Base-by-base conservation (phyloP, 2,888 invertebrate genomes). In the Sinodicranocentrus sp. region DNA sequence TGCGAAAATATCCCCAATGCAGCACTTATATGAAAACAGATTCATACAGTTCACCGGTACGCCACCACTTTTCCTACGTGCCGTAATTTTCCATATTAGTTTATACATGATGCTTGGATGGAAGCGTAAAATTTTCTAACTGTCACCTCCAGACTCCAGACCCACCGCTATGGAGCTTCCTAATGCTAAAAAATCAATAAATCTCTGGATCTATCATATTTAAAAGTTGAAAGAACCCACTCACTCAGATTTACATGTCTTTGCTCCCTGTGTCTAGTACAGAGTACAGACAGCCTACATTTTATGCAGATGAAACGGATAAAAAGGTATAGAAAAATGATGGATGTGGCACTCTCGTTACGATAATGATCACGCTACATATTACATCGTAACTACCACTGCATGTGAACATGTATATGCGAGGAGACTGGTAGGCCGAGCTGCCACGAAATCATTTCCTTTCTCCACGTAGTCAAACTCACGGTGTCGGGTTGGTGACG, bases 341-440 rank as follows among this genome's bases (percentile, higher is more conserved):
- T 77, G 77, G 68, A 77, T 77, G 59, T 77, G 57, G 43, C 68
- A 77, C 59, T 65, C 77, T 77, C 68, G 77, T 77, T 77, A 77
- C 43, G 59, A 68, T 77, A 77, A 77, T 77, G 77, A 77, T 77
- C 77, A 44, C 52, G 21, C 43, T 25, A 52, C 15, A 44, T 26
- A 59, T 72, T 67, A 48, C 15, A 48, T 10, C 13, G 5, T 5
- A 48, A 48, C 8, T 48, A 48, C 33, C 33, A 33, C 33, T 10
- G 33, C 33, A 33, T 33, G 10, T 33, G 10, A 33, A 33, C 10
- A 33, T 33, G 33, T 33, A 33, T 10, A 10, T n/a, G 10, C 33
- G 33, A 6, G 33, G 33, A 33, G 33, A 33, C 33, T 48, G 15
- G 48, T 48, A 33, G 33, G 10, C 33, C 33, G 33, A 33, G 10